Conservation (phyloP, 1,140 invertebrate species). For the Drosophila truncata region DNA sequence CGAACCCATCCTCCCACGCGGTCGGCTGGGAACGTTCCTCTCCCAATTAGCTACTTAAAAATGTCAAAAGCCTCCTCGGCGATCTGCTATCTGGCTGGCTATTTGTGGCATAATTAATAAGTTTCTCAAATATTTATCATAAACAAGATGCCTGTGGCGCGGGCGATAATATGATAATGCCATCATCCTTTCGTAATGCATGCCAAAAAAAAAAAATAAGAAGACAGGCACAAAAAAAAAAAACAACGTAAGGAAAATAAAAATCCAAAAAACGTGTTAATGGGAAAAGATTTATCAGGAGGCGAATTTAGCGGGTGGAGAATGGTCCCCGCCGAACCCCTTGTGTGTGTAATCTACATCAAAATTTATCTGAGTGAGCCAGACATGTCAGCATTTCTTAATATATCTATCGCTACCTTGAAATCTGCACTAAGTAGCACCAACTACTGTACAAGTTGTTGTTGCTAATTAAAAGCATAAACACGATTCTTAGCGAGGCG, state of each 20-base stretch:
- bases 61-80: slow-evolving; percentile 37
- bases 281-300: slow-evolving; percentile 53
- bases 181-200: slow-evolving; percentile 63
- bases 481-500: slow-evolving; percentile 83
- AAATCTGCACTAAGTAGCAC: slow-evolving; percentile 81
- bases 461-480: slow-evolving; percentile 84
- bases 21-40: slow-evolving; percentile 26
- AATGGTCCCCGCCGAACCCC: slow-evolving; percentile 18
- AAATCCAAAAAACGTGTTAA: slow-evolving; percentile 60
- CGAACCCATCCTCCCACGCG: slow-evolving; percentile 23
- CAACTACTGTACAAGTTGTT: slow-evolving; percentile 83
- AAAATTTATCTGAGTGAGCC: slow-evolving; percentile 83
- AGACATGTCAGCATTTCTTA: slow-evolving; percentile 84
- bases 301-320: slow-evolving; percentile 30
- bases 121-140: slow-evolving; percentile 80
- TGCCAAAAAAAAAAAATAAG: slow-evolving; percentile 30
- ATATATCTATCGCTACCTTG: slow-evolving; percentile 82
- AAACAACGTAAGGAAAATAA: slow-evolving; percentile 32
- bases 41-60: slow-evolving; percentile 54
- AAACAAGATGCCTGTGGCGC: slow-evolving; percentile 66
- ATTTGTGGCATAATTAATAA: slow-evolving; percentile 83
- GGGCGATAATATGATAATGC: slow-evolving; percentile 76
- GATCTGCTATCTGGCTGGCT: slow-evolving; percentile 52
- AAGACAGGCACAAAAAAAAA: not conserved
- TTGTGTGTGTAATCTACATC: slow-evolving; percentile 70